phyloP scores from a whole-genome alignment of 2,113 vertebrate species.

The Cranoglanis bouderius region DNA sequence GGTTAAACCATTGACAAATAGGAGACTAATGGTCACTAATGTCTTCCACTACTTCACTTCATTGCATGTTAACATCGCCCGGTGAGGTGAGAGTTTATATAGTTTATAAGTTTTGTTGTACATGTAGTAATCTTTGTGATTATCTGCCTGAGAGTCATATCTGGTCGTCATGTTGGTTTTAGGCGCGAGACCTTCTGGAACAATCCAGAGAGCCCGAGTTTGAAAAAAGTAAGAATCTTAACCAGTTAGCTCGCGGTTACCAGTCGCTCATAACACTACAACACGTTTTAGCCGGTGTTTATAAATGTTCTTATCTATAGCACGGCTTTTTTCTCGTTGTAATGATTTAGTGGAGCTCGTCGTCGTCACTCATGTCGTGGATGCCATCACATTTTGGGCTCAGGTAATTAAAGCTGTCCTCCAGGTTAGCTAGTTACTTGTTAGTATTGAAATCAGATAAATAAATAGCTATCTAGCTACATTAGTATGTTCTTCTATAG shows the following conservation, averaged over 20 bases:
- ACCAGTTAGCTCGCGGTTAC: too few species aligned
- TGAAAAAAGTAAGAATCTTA: slow-evolving; percentile 45
- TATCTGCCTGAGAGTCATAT: neutral
- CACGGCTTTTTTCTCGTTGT: neutral
- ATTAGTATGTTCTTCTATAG: neutral
- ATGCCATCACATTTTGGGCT: slow-evolving; percentile 82
- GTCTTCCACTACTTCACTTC: neutral
- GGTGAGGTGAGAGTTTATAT: neutral
- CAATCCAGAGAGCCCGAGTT: neutral
- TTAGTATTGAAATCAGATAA: neutral
- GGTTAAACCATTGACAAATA: neutral
- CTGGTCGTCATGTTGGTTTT: slow-evolving; percentile 4
- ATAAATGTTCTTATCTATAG: neutral
- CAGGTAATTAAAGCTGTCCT: slow-evolving; percentile 65
- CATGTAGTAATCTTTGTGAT: neutral
- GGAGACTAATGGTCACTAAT: neutral
- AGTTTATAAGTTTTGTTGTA: neutral
- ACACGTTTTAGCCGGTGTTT: neutral
- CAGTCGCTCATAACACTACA: neutral
- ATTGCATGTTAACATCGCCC: neutral
- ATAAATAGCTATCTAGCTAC: neutral
- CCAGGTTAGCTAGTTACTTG: neutral
- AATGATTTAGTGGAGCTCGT: slow-evolving; percentile 66
- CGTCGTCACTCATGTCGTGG: slow-evolving; percentile 75
- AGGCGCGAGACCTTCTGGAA: slow-evolving; percentile 26